Percentiles rank a stretch among this genome's conserved stretches.
Evolutionary conservation across 2,113 vertebrate genomes (phyloP).

Genomic region (Emberiza fucata): DNA sequence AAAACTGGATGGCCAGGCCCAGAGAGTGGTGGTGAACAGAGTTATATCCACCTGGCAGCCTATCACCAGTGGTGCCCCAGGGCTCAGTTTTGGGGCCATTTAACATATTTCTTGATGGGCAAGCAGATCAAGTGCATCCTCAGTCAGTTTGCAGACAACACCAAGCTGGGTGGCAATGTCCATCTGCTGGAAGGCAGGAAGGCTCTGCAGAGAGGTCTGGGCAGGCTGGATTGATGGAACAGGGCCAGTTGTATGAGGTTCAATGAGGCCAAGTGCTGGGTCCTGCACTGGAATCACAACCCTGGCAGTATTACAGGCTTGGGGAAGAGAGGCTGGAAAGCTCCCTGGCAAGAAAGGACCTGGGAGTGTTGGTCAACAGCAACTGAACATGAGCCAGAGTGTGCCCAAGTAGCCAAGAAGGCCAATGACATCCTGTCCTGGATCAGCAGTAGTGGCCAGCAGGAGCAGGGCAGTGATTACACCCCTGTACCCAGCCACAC

Average conservation of each 20-base stretch:
- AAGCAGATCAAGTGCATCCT: fast-evolving
- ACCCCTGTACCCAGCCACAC: fast-evolving
- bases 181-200: not conserved
- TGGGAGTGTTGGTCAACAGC: not conserved
- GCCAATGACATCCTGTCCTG: not conserved
- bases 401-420: not conserved
- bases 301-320: not conserved
- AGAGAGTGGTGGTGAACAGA: not conserved
- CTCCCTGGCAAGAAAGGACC: not conserved
- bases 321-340: not conserved
- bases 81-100: not conserved
- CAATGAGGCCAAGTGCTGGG: fast-evolving
- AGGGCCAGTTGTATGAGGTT: not conserved
- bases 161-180: not conserved
- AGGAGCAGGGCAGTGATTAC: not conserved
- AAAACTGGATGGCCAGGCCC: not conserved
- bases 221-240: not conserved
- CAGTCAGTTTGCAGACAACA: not conserved
- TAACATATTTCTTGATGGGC: not conserved
- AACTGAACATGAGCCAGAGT: fast-evolving
- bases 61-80: not conserved
- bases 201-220: not conserved
- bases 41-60: not conserved
- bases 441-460: not conserved
- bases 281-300: not conserved